Evolutionary conservation across 1,140 invertebrate genomes (phyloP), one percentile per base, ranked within the genome.

Genomic region (Latrodectus geometricus): DNA sequence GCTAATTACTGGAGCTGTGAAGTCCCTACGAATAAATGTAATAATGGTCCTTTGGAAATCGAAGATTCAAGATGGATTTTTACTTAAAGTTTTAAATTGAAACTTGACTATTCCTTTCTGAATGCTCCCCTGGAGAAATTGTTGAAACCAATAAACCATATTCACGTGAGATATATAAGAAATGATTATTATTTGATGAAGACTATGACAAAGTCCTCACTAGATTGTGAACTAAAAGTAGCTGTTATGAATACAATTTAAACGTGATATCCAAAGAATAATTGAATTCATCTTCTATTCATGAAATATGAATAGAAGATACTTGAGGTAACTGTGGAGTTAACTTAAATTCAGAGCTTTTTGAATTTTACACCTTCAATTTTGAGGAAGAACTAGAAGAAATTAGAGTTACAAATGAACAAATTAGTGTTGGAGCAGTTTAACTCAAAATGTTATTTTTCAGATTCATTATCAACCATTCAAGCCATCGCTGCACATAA

Each of bases 121-220:
- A 73, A 48, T 12, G 35, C 9, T 73, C 70, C 35, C 70, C 0
- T 48, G 0, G 23, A 4, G 12, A 48, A 73, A 73, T 48, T 73
- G 8, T 73, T 48, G 70, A 73, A 49, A 49, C 23, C 48, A 73
- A 73, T 73, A 73, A 73, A 11, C 15, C 70, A 49, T 48, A 73
- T 0, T 35, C 35, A 14, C 21, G n/a, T 0, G 21, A 9, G 1
- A 23, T 73, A 17, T n/a, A n/a, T n/a, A 49, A 73, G 12, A 73
- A 49, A 73, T 8, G 0, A 73, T 4, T 73, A 23, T 73, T 49
- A 73, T 49, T 49, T 49, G 23, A 50, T 73, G 9, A 73, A 50
- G 14, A 48, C 35, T 3, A 50, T 49, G 70, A 7, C 70, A 73
- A 73, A 48, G n/a, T 15, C 70, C 48, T 0, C 35, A 35, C 5